phyloP scores from a whole-genome alignment of 1,140 invertebrate genomes.

The Anastatus disparis region DNA sequence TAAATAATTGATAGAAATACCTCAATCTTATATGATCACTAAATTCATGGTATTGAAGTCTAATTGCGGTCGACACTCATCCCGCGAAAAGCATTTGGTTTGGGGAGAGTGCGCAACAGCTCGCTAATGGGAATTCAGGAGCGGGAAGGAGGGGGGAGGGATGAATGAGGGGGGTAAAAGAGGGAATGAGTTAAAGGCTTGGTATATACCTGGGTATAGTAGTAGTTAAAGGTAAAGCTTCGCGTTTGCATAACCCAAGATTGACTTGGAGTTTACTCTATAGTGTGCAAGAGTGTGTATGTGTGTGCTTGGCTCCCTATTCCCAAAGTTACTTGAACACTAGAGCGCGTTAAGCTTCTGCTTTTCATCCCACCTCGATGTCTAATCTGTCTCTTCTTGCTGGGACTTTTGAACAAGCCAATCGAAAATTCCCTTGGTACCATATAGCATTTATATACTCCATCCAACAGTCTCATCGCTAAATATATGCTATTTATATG shows the following conservation, averaged over 20 bases:
- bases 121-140: conserved; percentile 32
- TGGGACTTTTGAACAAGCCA: conserved; percentile 5
- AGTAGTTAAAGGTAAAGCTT: conserved; percentile 30
- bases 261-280: conserved; percentile 41
- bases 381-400: not conserved
- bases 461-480: too few relatives aligned
- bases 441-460: too few relatives aligned
- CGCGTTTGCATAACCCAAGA: conserved; percentile 56
- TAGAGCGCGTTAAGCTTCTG: conserved; percentile 1
- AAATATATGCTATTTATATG: too few relatives aligned
- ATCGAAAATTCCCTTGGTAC: conserved; percentile 21
- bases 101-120: conserved; percentile 2
- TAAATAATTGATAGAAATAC: too few relatives aligned
- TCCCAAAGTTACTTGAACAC: not conserved
- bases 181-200: too few relatives aligned
- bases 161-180: too few relatives aligned
- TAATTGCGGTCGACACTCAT: conserved; percentile 28
- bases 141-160: too few relatives aligned
- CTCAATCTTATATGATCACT: not conserved
- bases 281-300: too few relatives aligned
- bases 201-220: too few relatives aligned
- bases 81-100: not conserved
- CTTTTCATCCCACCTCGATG: not conserved
- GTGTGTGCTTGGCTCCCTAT: not conserved
- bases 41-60: not conserved